A percentile compares a stretch with the other conserved stretches of the same genome.
Evolutionary conservation across 2,113 vertebrate species (phyloP).

Genomic region (Melanotaenia duboulayi): DNA sequence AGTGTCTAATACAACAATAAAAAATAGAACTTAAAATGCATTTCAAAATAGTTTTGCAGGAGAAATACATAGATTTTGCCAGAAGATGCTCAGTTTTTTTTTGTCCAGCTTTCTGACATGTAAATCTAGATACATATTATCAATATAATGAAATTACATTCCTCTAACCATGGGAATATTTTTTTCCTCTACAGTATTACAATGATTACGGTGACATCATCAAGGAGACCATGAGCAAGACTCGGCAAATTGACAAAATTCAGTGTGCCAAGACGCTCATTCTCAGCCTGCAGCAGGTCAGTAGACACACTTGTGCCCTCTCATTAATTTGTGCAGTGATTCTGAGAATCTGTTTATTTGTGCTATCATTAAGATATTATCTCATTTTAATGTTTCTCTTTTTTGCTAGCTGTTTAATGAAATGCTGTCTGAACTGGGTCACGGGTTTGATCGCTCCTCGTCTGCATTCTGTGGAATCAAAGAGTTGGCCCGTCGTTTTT

Average conservation of each 20-base stretch:
- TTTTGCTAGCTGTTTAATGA: conserved; percentile 94
- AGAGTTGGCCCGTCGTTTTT: conserved; percentile 96
- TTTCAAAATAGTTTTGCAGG: not conserved
- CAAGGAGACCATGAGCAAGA: conserved; percentile 99
- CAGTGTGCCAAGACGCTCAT: conserved; percentile 99
- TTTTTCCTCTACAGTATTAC: conserved; percentile 91
- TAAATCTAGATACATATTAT: not conserved
- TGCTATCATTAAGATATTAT: not conserved
- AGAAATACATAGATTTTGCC: not conserved
- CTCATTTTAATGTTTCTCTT: conserved; percentile 1
- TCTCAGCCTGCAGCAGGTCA: conserved; percentile 98
- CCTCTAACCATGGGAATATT: not conserved
- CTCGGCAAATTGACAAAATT: conserved; percentile 98
- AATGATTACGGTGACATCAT: conserved; percentile 99
- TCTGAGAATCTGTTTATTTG: not conserved
- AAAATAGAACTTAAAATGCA: too few relatives aligned
- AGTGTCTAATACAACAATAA: conserved; percentile 21
- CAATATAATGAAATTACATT: not conserved
- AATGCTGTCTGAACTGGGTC: conserved; percentile 96
- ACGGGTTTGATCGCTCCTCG: conserved; percentile 95
- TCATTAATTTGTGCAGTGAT: not conserved
- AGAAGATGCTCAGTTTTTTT: too few relatives aligned
- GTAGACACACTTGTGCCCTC: conserved; percentile 39
- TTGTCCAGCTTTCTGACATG: not conserved
- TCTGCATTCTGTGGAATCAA: conserved; percentile 97